A percentile compares a stretch with the other conserved stretches of the same genome.
Conservation (phyloP, 2,888 invertebrate species). For the Entomobrya multifasciata region DNA sequence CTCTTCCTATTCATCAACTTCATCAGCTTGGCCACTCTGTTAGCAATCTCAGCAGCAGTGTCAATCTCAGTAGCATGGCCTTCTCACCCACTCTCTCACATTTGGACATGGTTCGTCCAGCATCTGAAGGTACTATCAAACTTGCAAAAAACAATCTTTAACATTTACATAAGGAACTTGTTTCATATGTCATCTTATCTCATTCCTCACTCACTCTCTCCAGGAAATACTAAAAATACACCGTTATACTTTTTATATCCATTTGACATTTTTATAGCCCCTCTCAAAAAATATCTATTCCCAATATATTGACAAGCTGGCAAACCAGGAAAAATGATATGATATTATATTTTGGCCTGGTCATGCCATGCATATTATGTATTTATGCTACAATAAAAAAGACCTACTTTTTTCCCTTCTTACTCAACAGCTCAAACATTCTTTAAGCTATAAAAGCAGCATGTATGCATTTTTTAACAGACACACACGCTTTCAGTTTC, state of each 20-base stretch:
- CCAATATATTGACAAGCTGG: not conserved
- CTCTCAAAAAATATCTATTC: not conserved
- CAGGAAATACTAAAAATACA: conserved; percentile 24
- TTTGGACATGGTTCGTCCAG: conserved; percentile 96
- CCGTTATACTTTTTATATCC: not conserved
- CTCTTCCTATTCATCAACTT: conserved; percentile 11
- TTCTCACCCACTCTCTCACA: conserved; percentile 93
- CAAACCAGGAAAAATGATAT: conserved; percentile 21
- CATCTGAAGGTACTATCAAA: conserved; percentile 86
- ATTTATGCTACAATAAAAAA: not conserved
- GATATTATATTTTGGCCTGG: conserved; percentile 7
- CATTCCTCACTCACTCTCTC: not conserved
- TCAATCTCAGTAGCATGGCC: conserved; percentile 82
- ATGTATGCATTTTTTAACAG: not conserved
- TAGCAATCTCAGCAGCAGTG: conserved; percentile 64
- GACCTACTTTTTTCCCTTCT: not conserved
- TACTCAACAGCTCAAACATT: not conserved
- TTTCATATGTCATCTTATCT: not conserved
- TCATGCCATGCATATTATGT: not conserved
- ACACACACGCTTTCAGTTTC: conserved; percentile 15
- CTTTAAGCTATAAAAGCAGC: not conserved
- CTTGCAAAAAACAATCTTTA: not conserved
- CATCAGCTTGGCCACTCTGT: conserved; percentile 22
- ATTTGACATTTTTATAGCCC: not conserved
- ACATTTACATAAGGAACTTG: conserved; percentile 11